Base-by-base conservation (phyloP, 2,113 vertebrate genomes). In the Brachypteracias leptosomus region DNA sequence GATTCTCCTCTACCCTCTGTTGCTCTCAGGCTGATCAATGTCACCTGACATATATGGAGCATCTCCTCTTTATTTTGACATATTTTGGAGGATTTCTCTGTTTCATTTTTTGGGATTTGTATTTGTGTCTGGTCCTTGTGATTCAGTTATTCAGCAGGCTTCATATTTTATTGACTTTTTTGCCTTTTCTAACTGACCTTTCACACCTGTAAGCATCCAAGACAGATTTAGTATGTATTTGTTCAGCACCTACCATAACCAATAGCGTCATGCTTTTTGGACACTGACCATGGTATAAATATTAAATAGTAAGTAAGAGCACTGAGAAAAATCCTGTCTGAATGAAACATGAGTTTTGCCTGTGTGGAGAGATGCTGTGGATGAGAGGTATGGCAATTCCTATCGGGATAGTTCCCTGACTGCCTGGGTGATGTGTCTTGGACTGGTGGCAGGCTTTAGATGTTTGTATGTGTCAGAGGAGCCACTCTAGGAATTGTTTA, bases 161-260 rank as follows among this genome's bases (percentile, higher is more conserved):
- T 73, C 72, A 40, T 46, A 57, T 78, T 85, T 88, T 86, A 79
- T 73, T 72, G 71, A 83, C 91, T 93, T 78, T 85, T 75, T 73
- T 58, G 31, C 44, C 12, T 80, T 94, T 93, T 88, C 75, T 61
- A 57, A 40, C 44, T 95, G 94, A 90, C 88, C 78, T 89, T 94
- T 91, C 78, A 61, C 81, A 75, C 77, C 58, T 78, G 42, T 90
- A 78, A 87, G 74, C 24, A 6, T 65, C 62, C 36, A 36, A 68
- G 82, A 85, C 66, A 73, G 82, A 68, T 91, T 81, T 44, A 71
- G 40, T 84, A n/a, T 82, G 54, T 82, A 46, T 93, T 89, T 94
- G 82, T 88, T 94, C 85, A 85, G 78, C 77, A 77, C n/a, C 81
- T 82, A 79, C 66, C 28, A 9, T 68, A 72, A 57, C 88, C 54